Base-by-base conservation (phyloP, 2,113 vertebrate species). In the Sander lucioperca region DNA sequence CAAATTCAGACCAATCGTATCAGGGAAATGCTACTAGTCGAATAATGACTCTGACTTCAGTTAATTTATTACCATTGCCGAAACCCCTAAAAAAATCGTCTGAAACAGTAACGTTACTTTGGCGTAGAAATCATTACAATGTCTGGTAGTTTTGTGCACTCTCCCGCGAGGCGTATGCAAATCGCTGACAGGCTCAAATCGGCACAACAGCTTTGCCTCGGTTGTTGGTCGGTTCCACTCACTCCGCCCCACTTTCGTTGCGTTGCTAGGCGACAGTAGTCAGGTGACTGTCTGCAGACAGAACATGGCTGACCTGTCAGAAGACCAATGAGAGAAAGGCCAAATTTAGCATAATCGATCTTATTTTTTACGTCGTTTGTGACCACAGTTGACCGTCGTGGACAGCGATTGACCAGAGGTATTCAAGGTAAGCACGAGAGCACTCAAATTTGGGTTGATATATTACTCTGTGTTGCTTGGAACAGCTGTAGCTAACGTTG, bases 291-390 rank as follows among this genome's bases (percentile, higher is more conserved):
- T 88, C 91, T 92, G 91, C 91, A 93, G 90, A 93, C 90, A 80
- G 90, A 95, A 95, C 91, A 95, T 96, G 95, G 94, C 94, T 83
- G 94, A 94, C 61, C 93, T 94, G 93, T 94, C 91, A 93, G 92
- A 94, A 92, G 90, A 91, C 91, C 94, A 91, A 92, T 94, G 93
- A 94, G 92, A 83, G 82, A 90, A 91, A 87, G 86, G 90, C 89
- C 88, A 86, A 67, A 83, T 91, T 94, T 90, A 88, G 88, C 91
- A 93, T 91, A 92, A 90, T 93, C 91, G 89, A 93, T 89, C 87
- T 78, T 30, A 19, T 81, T 88, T 90, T 89, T 73, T 45, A 77
- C 71, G 58, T 75, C 62, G 19, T 87, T 81, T 79, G 25, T 72
- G 73, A 75, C 47, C 43, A 70, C 77, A 78, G 18, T 85, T 69